Base-by-base conservation (phyloP, 2,113 vertebrate genomes). In the Zosterops pallidus region DNA sequence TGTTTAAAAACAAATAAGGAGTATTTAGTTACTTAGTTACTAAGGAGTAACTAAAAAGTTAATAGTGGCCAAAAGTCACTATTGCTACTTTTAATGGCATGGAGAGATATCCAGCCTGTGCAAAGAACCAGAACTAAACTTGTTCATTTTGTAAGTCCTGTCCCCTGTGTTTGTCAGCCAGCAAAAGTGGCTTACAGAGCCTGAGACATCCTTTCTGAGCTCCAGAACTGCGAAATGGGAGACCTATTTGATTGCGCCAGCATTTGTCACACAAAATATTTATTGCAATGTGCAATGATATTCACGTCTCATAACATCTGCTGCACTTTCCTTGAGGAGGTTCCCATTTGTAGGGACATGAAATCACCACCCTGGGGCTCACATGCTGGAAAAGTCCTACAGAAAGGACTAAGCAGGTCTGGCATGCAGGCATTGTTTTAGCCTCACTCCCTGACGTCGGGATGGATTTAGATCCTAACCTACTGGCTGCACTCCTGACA, bases 291-390 rank as follows among this genome's bases (percentile, higher is more conserved):
- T 92, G 12, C 41, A 44, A 16, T 23, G 29, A 62, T 53, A 57
- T 18, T 81, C 4, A 5, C 35, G 22, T 35, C 42, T 62, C 14
- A 3, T 29, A 78, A 29, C 0, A 2, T 47, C 41, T 80, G 28
- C 41, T 79, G 13, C 47, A 33, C 35, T 75, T 78, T 49, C 15
- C 35, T 63, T 2, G 3, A n/a, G 46, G 39, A 44, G 2, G 2
- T 26, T 87, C 22, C 29, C 24, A 35, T 35, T 26, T 42, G 18
- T 2, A 0, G 22, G 24, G 8, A 5, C 13, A 35, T 0, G 3
- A 84, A 81, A 77, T 64, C 39, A 53, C 14, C 17, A 49, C 52
- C 17, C 21, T 67, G 60, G 29, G 42, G 15, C 31, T 74, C 29
- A 63, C 0, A 4, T 0, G 0, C n/a, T 75, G 42, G 24, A 17